Conservation (phyloP, 2,113 vertebrate species). For the Ibidorhyncha struthersii region DNA sequence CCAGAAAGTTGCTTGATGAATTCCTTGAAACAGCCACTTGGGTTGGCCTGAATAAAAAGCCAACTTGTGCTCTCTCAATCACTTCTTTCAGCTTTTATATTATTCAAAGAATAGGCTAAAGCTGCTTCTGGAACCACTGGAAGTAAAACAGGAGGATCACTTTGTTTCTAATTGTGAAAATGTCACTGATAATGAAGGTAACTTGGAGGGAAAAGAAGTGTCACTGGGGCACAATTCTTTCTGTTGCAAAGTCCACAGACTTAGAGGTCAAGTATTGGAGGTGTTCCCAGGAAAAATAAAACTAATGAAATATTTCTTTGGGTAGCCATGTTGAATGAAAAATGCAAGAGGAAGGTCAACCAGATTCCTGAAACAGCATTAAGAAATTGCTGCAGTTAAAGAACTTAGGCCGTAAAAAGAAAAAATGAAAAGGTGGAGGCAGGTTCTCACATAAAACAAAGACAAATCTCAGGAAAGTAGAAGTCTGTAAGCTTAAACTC, state of each 20-base stretch:
- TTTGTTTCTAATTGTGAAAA: constrained; percentile 16
- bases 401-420: not conserved
- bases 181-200: not conserved
- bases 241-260: not conserved
- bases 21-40: not conserved
- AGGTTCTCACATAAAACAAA: not conserved
- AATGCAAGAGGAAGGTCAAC: not conserved
- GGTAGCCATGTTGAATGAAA: not conserved
- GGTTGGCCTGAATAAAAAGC: not conserved
- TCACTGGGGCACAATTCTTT: not conserved
- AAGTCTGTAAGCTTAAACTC: not conserved
- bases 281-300: constrained; percentile 7
- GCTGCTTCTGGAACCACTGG: not conserved
- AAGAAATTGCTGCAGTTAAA: not conserved
- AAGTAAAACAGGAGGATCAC: not conserved
- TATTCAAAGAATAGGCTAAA: not conserved
- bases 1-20: not conserved
- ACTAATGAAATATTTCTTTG: not conserved
- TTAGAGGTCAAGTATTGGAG: not conserved
- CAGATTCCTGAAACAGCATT: not conserved
- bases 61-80: not conserved
- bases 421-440: not conserved
- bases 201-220: not conserved
- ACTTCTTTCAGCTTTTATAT: not conserved
- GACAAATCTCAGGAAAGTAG: not conserved